Evolutionary conservation across 2,113 vertebrate genomes (phyloP).

Genomic region (Grus americana): DNA sequence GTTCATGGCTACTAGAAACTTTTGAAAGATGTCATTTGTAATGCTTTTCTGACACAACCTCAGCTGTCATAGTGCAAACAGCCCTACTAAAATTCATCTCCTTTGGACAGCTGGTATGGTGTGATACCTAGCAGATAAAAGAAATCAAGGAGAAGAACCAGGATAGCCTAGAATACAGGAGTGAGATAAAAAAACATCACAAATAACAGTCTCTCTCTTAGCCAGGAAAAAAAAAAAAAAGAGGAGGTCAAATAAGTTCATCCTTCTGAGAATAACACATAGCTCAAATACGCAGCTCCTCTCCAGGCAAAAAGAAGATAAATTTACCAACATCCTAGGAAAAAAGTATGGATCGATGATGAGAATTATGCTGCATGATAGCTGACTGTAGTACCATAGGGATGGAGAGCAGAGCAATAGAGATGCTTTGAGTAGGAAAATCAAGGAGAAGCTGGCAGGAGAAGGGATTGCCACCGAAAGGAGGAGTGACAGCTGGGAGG

Average conservation of each 20-base stretch:
- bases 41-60: neutral
- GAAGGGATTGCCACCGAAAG: neutral
- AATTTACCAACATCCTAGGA: neutral
- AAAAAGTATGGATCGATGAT: neutral
- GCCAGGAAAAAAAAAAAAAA: neutral
- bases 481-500: neutral
- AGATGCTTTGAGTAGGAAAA: neutral
- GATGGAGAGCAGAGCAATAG: neutral
- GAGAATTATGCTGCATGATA: neutral
- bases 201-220: neutral
- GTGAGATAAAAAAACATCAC: neutral
- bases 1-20: neutral
- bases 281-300: neutral
- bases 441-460: neutral
- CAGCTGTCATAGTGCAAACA: neutral
- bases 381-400: neutral
- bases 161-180: neutral
- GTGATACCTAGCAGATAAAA: neutral
- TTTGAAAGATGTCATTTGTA: neutral
- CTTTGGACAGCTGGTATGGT: neutral
- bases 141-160: neutral
- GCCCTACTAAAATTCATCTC: neutral
- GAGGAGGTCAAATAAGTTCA: neutral
- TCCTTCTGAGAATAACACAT: neutral
- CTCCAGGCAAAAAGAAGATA: neutral